Base-by-base conservation (phyloP, 2,113 vertebrate genomes). In the Etheostoma cragini region DNA sequence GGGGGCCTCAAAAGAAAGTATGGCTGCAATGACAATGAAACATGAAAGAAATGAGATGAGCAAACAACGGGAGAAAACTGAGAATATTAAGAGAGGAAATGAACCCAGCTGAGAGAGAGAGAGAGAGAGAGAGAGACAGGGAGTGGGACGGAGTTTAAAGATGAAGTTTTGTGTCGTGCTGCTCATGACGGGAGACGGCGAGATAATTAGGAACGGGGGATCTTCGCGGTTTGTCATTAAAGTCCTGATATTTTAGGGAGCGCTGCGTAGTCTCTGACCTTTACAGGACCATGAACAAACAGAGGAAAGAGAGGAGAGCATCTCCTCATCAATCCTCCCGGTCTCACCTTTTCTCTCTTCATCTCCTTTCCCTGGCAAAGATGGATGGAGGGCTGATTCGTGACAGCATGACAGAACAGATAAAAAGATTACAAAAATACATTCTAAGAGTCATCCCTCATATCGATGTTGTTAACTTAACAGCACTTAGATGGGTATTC, bases 151-250 rank as follows among this genome's bases (percentile, higher is more conserved):
- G 52, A 69, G 56, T 81, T 81, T n/a, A 35, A n/a, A 72, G 70
- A 54, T 3, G 11, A 30, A 6, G 56, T 47, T 79, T 77, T 76
- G 35, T 24, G 21, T 80, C 58, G 54, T 69, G 65, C 60, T 72
- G 61, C 50, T 83, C 56, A 14, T 17, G 45, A 38, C 6, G 22
- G 68, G 46, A 72, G 67, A 73, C 68, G 13, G 46, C 2, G 0
- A 72, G 82, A 66, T 82, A 75, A 84, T 90, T 47, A 76, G 69
- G 72, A 84, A 22, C 33, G 11, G 35, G 35, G 17, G 19, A 69
- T 61, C 72, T 58, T 53, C 0, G 7, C 47, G 61, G 38, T 64
- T 70, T 38, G 52, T 84, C 56, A 53, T 70, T 81, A 65, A 57
- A 81, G 73, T 72, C 30, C 6, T 66, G 74, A 80, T 63, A 72